Base-by-base conservation (phyloP, 2,797 vertebrate species). In the Microctenopoma lineatum region DNA sequence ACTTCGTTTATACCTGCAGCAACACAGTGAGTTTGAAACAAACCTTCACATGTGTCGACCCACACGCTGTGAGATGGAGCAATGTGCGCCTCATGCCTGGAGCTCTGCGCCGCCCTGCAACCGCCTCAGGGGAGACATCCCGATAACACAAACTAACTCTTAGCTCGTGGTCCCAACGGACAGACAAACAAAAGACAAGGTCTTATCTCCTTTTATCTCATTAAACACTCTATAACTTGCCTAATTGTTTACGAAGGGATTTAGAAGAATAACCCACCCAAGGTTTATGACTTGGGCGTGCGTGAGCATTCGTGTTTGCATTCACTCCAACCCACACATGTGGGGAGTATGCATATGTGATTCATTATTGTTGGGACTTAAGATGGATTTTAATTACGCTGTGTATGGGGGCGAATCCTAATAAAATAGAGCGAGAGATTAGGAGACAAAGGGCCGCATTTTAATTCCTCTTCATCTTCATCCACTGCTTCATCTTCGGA, bases 121-220 rank as follows among this genome's bases (percentile, higher is more conserved):
- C 64, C 4, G 53, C 84, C 87, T 68, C 87, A 0, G 16, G 89
- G 77, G 87, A 89, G 16, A 51, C 81, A 58, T 82, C 57, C 73
- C 13, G 87, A 91, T 90, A 92, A 89, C 79, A 56, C 83, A 84
- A 87, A 87, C 79, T 47, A 83, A 88, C 83, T 88, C 74, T 26
- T 36, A 21, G 72, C 81, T 77, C 16, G 2, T 2, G 39, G 71
- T 92, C 92, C 88, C 91, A 56, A 32, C 18, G 86, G 89, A 87
- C 83, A 62, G 63, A 84, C 84, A 89, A 89, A 92, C 92, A 93
- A 92, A 92, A 92, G 89, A 81, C 73, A 73, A 80, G 84, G 84
- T 85, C 91, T 92, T 92, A 90, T 93, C 90, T 88, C 79, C 84
- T 83, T 89, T 92, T 90, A 94, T 94, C 92, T 92, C 91, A 91